Evolutionary conservation across 2,797 vertebrate genomes (phyloP).

Genomic region (Apogon hyalosoma): DNA sequence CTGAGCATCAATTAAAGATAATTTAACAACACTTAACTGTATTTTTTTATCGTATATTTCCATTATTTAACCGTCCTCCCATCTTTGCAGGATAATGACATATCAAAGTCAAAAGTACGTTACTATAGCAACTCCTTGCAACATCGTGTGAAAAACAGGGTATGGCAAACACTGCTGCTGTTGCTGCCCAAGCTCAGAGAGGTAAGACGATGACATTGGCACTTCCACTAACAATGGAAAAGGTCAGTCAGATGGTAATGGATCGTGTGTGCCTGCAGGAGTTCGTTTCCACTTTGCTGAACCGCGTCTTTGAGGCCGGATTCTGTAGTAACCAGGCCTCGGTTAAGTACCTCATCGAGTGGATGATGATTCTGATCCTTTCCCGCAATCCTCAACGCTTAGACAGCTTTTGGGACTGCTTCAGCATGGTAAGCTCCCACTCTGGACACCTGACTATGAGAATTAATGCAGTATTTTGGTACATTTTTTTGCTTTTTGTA

Average conservation of each 20-base stretch:
- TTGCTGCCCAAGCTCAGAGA: constrained; percentile 89
- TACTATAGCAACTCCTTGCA: constrained; percentile 94
- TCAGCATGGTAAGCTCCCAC: constrained; percentile 79
- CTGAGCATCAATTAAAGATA: neutral
- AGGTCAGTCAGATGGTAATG: constrained; percentile 12
- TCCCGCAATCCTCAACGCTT: constrained; percentile 87
- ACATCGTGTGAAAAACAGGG: constrained; percentile 91
- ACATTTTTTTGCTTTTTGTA: constrained; percentile 19
- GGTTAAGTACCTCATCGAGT: constrained; percentile 95
- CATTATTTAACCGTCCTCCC: neutral
- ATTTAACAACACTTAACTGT: constrained; percentile 7
- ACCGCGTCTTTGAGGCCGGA: constrained; percentile 88
- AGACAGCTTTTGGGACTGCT: constrained; percentile 90
- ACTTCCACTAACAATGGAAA: constrained; percentile 5
- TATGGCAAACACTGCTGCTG: constrained; percentile 93
- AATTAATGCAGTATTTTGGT: neutral
- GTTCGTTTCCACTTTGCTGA: constrained; percentile 85
- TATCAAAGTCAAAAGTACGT: constrained; percentile 88
- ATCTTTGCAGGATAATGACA: constrained; percentile 85
- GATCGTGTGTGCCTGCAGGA: constrained; percentile 73
- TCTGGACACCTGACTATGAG: neutral
- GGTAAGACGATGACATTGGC: constrained; percentile 77
- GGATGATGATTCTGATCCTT: constrained; percentile 91
- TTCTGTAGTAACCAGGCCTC: constrained; percentile 94
- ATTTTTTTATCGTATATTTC: constrained; percentile 13